A percentile compares a stretch with the other conserved stretches of the same genome.
These are phyloP conservation scores for Hirtodrosophila duncani DNA, from an alignment of 2,888 invertebrate genomes.

Conservation along the genomic window DNA sequence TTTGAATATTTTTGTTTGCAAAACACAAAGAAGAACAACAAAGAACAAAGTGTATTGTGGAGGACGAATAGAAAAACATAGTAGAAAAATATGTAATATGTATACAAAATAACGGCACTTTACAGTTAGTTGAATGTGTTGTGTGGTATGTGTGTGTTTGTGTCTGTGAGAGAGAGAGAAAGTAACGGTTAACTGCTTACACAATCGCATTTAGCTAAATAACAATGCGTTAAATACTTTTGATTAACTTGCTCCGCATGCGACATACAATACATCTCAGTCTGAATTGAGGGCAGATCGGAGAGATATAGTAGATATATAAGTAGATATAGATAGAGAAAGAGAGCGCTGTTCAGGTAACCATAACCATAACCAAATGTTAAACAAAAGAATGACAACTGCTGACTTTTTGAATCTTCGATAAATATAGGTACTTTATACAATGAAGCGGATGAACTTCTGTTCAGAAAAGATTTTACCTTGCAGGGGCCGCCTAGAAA, in stretches of 20 bases:
- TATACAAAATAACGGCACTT: not conserved
- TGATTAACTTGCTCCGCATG: slow-evolving; percentile 77
- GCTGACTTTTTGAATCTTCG: not conserved
- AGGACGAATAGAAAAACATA: slow-evolving; percentile 4
- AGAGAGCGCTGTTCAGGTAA: not conserved
- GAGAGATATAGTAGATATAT: slow-evolving; percentile 19
- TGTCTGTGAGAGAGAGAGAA: slow-evolving; percentile 13
- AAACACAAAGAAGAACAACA: slow-evolving; percentile 15
- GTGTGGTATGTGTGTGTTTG: slow-evolving; percentile 7
- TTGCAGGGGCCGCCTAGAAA: slow-evolving; percentile 94
- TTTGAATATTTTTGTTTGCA: slow-evolving; percentile 2
- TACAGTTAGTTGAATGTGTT: not conserved
- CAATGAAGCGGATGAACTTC: not conserved
- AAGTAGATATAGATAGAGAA: slow-evolving; percentile 27
- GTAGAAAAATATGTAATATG: slow-evolving; percentile 1
- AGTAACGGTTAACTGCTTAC: slow-evolving; percentile 72
- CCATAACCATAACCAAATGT: slow-evolving; percentile 12
- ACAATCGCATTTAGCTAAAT: slow-evolving; percentile 78
- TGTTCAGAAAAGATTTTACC: slow-evolving; percentile 79
- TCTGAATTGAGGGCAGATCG: slow-evolving; percentile 51
- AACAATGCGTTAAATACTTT: slow-evolving; percentile 77
- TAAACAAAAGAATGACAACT: slow-evolving; percentile 8
- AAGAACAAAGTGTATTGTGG: slow-evolving; percentile 11
- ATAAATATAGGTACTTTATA: not conserved
- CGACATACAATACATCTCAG: slow-evolving; percentile 55